phyloP scores from a whole-genome alignment of 1,140 invertebrate genomes.

The Condylostylus longicornis region DNA sequence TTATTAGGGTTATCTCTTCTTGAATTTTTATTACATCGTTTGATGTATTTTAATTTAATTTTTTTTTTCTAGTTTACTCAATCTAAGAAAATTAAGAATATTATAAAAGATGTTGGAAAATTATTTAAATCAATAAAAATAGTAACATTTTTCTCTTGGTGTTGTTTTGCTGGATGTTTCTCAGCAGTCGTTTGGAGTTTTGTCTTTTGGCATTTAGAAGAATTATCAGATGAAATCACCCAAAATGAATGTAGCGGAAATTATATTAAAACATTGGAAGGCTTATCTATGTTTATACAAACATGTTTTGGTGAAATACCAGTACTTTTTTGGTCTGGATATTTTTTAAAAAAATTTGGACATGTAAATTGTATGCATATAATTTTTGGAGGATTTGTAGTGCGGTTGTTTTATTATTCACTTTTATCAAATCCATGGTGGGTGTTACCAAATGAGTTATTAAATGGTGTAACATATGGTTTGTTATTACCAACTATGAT shows the following conservation, averaged over 20 bases:
- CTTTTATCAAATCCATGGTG: constrained; percentile 64
- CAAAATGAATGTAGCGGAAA: constrained; percentile 31
- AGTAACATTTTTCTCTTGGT: constrained; percentile 57
- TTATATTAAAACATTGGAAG: constrained; percentile 68
- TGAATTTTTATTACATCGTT: no score
- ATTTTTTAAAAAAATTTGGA: constrained; percentile 65
- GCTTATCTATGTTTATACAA: constrained; percentile 58
- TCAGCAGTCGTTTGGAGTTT: constrained; percentile 82
- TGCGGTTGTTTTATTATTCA: constrained; percentile 72
- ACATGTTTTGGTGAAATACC: constrained; percentile 78
- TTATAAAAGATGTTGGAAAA: constrained; percentile 44
- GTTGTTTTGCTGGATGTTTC: constrained; percentile 65
- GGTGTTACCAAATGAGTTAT: constrained; percentile 66
- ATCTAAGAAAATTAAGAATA: constrained; percentile 44
- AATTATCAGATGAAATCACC: constrained; percentile 36
- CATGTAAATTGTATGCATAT: constrained; percentile 68
- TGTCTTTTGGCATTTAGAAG: constrained; percentile 66
- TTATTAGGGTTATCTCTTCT: no score
- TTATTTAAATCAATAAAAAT: constrained; percentile 47
- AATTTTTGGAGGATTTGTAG: constrained; percentile 54
- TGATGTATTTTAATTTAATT: no score
- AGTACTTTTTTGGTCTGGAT: constrained; percentile 70
- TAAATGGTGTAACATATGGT: constrained; percentile 77
- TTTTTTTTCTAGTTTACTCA: constrained; percentile 36
- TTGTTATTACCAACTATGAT: constrained; percentile 80